Conservation (phyloP, 1,140 invertebrate genomes). For the Cherax destructor region DNA sequence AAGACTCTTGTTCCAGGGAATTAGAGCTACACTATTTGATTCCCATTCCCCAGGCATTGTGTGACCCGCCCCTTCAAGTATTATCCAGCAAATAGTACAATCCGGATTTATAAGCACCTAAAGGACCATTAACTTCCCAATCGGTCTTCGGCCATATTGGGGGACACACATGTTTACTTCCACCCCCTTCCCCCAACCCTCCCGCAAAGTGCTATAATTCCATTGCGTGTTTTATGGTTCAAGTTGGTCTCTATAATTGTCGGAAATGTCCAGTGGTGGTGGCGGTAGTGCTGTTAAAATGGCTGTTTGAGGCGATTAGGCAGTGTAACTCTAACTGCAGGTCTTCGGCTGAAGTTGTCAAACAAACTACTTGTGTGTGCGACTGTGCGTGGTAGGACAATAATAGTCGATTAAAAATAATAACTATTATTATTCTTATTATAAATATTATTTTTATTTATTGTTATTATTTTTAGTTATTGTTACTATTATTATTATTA, state of each 20-base stretch:
- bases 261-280: background rate
- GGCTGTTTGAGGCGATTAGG: slow-evolving; percentile 34
- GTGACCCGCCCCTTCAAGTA: no score
- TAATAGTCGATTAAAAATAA: background rate
- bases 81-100: no score
- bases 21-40: no score
- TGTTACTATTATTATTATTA: background rate
- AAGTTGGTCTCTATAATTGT: slow-evolving; percentile 43
- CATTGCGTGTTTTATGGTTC: slow-evolving; percentile 20
- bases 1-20: no score
- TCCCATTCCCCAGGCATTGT: no score
- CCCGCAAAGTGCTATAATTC: background rate
- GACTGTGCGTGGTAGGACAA: background rate
- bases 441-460: background rate
- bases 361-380: slow-evolving; percentile 19
- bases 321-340: background rate
- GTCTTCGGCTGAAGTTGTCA: background rate
- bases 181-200: no score
- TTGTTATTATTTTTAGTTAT: background rate
- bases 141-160: no score
- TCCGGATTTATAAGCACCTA: no score
- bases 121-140: no score
- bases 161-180: no score
- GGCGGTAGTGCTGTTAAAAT: slow-evolving; percentile 21
- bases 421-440: no score